Percentiles rank a stretch among this genome's conserved stretches.
These are phyloP conservation scores for Athene cunicularia DNA, from an alignment of 2,113 vertebrate species.

Conservation along the genomic window DNA sequence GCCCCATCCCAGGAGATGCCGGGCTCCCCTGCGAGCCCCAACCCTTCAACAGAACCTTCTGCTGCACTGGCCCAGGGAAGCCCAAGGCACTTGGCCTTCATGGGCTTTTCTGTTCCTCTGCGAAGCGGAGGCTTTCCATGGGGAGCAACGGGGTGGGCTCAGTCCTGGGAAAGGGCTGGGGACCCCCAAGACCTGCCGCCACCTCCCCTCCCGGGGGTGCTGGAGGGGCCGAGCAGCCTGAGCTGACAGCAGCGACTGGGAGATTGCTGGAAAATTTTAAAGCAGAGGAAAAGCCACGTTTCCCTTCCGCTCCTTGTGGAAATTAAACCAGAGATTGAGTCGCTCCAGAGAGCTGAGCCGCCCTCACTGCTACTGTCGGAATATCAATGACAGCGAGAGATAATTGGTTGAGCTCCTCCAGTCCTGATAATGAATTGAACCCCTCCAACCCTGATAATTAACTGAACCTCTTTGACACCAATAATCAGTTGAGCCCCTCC, in stretches of 20 bases:
- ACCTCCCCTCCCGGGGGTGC: rapidly evolving
- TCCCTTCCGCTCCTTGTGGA: not conserved
- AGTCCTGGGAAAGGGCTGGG: not conserved
- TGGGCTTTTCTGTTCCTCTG: not conserved
- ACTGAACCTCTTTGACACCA: not conserved
- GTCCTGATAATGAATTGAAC: not conserved
- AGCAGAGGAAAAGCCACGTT: not conserved
- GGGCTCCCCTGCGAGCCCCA: not conserved
- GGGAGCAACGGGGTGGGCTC: not conserved
- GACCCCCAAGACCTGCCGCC: not conserved
- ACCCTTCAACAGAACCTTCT: rapidly evolving
- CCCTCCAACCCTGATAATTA: not conserved
- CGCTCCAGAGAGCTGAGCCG: rapidly evolving
- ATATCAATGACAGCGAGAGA: not conserved
- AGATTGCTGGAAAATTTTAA: not conserved
- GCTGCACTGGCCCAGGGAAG: rapidly evolving
- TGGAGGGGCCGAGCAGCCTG: rapidly evolving
- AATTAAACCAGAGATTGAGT: not conserved
- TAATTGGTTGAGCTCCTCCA: conserved; percentile 9
- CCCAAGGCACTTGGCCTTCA: not conserved
- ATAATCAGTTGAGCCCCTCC: not conserved
- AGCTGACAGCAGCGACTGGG: rapidly evolving
- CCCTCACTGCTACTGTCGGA: rapidly evolving
- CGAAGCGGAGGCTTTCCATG: not conserved
- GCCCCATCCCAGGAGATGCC: not conserved